Percentiles rank a stretch among this genome's conserved stretches.
Evolutionary conservation across 2,888 invertebrate species (phyloP).

Genomic region (Ferdinandea cuprea): DNA sequence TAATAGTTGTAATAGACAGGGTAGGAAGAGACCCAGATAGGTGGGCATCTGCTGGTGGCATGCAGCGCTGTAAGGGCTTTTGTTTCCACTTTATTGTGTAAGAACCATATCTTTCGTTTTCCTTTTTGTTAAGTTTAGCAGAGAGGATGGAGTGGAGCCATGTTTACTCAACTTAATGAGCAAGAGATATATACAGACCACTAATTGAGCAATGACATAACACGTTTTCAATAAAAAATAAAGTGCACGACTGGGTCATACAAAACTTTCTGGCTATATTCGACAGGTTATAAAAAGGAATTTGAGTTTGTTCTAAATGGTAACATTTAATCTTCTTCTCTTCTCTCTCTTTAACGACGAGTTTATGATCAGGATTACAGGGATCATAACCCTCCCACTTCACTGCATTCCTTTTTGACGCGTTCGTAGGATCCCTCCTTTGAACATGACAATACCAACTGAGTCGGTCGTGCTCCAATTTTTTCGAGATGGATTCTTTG

Average conservation of each 20-base stretch:
- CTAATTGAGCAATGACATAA: constrained; percentile 69
- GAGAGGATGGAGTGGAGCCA: constrained; percentile 51
- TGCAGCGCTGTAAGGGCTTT: constrained; percentile 43
- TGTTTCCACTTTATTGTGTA: constrained; percentile 63
- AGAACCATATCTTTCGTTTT: constrained; percentile 52
- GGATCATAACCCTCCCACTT: too few species aligned
- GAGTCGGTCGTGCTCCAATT: too few species aligned
- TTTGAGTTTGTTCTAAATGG: too few species aligned
- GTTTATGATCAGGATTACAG: too few species aligned
- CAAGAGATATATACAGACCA: constrained; percentile 58
- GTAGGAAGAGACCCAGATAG: constrained; percentile 23
- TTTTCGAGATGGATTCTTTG: too few species aligned
- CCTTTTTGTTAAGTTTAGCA: constrained; percentile 32
- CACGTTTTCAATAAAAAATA: constrained; percentile 13
- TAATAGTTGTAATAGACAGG: constrained; percentile 52
- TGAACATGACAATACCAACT: too few species aligned
- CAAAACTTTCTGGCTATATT: constrained; percentile 1
- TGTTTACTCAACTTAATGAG: constrained; percentile 69
- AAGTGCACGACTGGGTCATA: constrained; percentile 5
- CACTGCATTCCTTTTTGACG: too few species aligned
- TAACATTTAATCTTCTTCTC: too few species aligned
- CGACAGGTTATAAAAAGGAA: too few species aligned
- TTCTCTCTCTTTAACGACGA: too few species aligned
- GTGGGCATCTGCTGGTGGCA: constrained; percentile 37
- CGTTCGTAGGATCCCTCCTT: too few species aligned